A percentile compares a stretch with the other conserved stretches of the same genome.
Evolutionary conservation across 2,113 vertebrate genomes (phyloP).

Genomic region (Anolis sagrei): DNA sequence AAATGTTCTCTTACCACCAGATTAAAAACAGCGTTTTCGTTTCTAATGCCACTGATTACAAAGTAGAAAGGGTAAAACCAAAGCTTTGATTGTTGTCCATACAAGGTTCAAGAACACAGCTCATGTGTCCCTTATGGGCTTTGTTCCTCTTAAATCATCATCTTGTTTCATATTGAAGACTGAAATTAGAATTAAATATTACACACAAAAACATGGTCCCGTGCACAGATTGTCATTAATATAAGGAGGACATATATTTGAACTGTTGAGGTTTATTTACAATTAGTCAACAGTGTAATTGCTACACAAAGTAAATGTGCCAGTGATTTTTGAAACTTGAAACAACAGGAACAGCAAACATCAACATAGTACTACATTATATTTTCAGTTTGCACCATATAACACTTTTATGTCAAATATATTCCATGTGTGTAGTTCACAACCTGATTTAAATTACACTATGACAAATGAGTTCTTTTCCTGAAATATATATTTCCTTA

Average conservation of each 20-base stretch:
- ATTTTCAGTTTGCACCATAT: slow-evolving; percentile 54
- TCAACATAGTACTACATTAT: slow-evolving; percentile 47
- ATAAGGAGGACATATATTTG: not conserved
- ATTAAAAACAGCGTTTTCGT: not conserved
- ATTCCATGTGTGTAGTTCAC: slow-evolving; percentile 10
- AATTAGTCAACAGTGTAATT: slow-evolving; percentile 48
- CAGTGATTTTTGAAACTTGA: slow-evolving; percentile 48
- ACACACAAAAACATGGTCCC: not conserved
- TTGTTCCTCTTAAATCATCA: not conserved
- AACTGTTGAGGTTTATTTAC: slow-evolving; percentile 42
- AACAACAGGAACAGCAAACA: slow-evolving; percentile 32
- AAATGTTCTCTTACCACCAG: not conserved
- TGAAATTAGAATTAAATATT: not conserved
- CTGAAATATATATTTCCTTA: not conserved
- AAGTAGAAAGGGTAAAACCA: not conserved
- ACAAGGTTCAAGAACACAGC: not conserved
- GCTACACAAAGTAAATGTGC: slow-evolving; percentile 32
- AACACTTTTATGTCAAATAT: slow-evolving; percentile 31
- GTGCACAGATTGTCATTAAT: not conserved
- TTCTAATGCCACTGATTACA: not conserved
- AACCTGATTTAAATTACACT: not conserved
- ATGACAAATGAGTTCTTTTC: not conserved
- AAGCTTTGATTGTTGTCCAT: not conserved
- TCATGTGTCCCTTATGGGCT: not conserved
- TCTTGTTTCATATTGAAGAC: not conserved